Evolutionary conservation across 1,140 invertebrate species (phyloP).

Genomic region (Penaeus vannamei): DNA sequence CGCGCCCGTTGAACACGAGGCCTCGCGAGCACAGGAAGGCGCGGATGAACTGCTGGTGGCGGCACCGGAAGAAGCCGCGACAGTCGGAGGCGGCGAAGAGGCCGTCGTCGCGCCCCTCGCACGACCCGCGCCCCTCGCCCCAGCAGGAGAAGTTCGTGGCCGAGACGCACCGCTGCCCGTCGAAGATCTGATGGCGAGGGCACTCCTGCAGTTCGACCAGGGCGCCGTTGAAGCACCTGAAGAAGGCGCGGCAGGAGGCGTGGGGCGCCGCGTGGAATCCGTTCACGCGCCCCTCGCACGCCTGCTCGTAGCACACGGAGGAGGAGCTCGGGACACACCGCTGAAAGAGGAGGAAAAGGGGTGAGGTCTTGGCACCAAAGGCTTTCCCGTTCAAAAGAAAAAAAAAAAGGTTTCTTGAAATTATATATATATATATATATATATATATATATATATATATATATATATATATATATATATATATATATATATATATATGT

Average conservation of each 20-base stretch:
- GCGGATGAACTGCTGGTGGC: constrained; percentile 71
- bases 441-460: too few species aligned
- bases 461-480: too few species aligned
- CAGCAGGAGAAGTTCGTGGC: constrained; percentile 71
- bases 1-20: constrained; percentile 71
- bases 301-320: constrained; percentile 71
- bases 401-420: too few species aligned
- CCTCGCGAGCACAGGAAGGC: constrained; percentile 70
- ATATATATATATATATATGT: too few species aligned
- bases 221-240: constrained; percentile 70
- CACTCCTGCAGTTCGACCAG: constrained; percentile 71
- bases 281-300: constrained; percentile 71
- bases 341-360: constrained; percentile 49
- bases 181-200: constrained; percentile 73
- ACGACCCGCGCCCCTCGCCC: constrained; percentile 67
- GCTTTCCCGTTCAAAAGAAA: not conserved
- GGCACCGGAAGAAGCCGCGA: constrained; percentile 76
- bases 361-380: not conserved
- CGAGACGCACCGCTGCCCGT: constrained; percentile 72
- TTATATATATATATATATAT: too few species aligned
- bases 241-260: constrained; percentile 70
- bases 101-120: constrained; percentile 72
- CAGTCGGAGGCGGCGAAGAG: constrained; percentile 76
- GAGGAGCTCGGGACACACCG: constrained; percentile 65
- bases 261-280: constrained; percentile 67